phyloP scores from a whole-genome alignment of 2,797 vertebrate genomes.

The Malurus splendens region DNA sequence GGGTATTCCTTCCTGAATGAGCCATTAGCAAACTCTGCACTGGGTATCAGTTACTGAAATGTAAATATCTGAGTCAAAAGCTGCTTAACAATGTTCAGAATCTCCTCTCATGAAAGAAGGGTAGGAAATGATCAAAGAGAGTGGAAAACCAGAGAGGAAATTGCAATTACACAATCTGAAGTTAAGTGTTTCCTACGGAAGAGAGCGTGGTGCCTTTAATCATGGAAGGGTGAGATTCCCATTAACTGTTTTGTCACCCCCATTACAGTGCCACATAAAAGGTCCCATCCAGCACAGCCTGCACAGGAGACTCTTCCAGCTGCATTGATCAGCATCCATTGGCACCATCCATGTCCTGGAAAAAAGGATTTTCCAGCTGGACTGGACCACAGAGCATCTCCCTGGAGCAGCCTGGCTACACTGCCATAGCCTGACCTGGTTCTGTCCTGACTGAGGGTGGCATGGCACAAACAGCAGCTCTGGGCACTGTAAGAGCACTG shows the following conservation, averaged over 20 bases:
- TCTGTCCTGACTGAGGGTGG: not conserved
- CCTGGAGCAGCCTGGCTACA: not conserved
- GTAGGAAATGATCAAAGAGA: not conserved
- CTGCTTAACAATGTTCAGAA: not conserved
- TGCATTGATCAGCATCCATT: not conserved
- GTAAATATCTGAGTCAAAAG: not conserved
- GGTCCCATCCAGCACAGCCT: not conserved
- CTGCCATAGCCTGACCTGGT: not conserved
- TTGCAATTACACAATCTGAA: not conserved
- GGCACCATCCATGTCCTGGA: not conserved
- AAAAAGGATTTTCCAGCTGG: not conserved
- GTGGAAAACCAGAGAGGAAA: not conserved
- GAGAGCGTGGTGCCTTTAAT: not conserved
- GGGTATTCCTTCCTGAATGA: not conserved
- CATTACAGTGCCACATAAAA: fast-evolving
- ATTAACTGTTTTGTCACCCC: not conserved
- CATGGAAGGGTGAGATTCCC: not conserved
- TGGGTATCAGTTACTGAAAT: not conserved
- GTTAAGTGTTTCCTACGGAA: not conserved
- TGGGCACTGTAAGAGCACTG: not conserved
- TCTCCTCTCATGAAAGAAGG: not conserved
- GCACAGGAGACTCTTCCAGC: not conserved
- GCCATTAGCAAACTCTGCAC: not conserved
- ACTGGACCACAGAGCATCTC: not conserved
- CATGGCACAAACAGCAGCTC: not conserved